Conservation (phyloP, 2,888 invertebrate genomes). For the Galerucella pusilla region DNA sequence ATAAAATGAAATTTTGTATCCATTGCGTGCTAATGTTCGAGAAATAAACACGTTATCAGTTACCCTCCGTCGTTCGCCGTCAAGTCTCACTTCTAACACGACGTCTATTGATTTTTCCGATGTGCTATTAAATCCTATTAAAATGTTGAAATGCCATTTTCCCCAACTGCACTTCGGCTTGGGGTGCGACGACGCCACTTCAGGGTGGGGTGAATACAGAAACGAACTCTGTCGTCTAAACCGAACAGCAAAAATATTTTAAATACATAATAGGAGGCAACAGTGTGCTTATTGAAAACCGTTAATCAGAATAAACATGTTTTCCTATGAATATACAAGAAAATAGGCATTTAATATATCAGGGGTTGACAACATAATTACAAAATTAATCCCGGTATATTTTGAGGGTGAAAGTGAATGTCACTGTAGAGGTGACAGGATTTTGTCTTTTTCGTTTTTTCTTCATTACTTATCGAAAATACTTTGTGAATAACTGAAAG, state of each 20-base stretch:
- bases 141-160: slow-evolving; percentile 46
- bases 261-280: no score
- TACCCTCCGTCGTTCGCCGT: neutral
- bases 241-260: neutral
- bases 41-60: slow-evolving; percentile 4
- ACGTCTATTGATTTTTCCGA: slow-evolving; percentile 44
- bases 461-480: no score
- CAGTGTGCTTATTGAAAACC: no score
- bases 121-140: slow-evolving; percentile 47
- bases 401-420: no score
- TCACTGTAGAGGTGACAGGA: no score
- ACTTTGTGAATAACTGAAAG: no score
- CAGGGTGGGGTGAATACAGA: slow-evolving; percentile 18
- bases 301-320: no score
- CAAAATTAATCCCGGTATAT: no score
- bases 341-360: no score
- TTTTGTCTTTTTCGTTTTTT: no score
- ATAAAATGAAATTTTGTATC: neutral
- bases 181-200: slow-evolving; percentile 33
- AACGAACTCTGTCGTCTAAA: slow-evolving; percentile 4
- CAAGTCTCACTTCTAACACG: slow-evolving; percentile 31
- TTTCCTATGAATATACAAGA: no score
- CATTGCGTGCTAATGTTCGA: neutral
- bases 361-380: no score
- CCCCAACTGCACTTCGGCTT: slow-evolving; percentile 39